These are phyloP conservation scores for Lithophane socia DNA, from an alignment of 2,888 invertebrate species.

Conservation along the genomic window DNA sequence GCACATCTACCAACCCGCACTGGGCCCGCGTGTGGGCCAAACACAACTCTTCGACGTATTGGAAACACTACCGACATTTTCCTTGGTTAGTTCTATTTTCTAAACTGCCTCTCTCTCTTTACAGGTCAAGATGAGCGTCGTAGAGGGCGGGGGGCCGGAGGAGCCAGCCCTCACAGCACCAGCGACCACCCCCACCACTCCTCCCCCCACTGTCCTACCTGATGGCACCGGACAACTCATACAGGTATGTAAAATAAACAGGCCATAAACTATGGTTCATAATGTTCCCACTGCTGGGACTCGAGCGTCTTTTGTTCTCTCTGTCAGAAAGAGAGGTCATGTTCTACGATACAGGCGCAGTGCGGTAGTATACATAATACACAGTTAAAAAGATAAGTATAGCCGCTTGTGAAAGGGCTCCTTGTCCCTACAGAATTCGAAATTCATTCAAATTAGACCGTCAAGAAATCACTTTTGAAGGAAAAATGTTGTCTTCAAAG, in stretches of 20 bases:
- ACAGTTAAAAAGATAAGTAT: too few species aligned
- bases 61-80: not conserved
- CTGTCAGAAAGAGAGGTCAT: not conserved
- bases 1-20: too few species aligned
- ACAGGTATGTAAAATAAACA: conserved; percentile 48
- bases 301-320: not conserved
- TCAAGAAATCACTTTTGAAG: too few species aligned
- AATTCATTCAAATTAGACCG: too few species aligned
- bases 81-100: not conserved
- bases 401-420: not conserved
- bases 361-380: too few species aligned
- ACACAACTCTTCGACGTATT: not conserved
- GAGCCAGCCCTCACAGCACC: conserved; percentile 76
- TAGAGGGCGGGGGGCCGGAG: conserved; percentile 76
- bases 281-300: not conserved
- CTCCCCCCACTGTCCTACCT: conserved; percentile 51
- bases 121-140: conserved; percentile 84
- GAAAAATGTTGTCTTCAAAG: too few species aligned
- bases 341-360: too few species aligned
- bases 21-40: too few species aligned
- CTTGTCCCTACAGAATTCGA: too few species aligned
- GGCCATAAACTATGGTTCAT: too few species aligned
- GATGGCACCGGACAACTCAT: conserved; percentile 48
- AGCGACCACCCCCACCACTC: conserved; percentile 68
- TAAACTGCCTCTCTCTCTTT: conserved; percentile 15